Base-by-base conservation (phyloP, 2,113 vertebrate genomes). In the Pomatorhinus ruficollis region DNA sequence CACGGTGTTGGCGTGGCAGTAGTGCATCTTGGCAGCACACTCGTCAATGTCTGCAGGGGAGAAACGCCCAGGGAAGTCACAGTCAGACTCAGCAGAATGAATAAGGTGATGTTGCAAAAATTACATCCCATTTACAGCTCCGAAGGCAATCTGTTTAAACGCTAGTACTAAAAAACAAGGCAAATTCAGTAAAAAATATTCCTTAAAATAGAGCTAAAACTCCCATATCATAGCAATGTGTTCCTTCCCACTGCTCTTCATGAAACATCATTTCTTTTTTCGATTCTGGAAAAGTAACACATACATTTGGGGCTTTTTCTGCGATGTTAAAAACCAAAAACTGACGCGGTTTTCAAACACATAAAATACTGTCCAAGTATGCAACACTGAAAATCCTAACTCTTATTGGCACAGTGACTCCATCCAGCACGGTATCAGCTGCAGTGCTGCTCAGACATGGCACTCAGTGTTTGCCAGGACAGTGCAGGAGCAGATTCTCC, bases 11-110 rank as follows among this genome's bases (percentile, higher is more conserved):
- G 99, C 98, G 57, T 99, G 99, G 90, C 99, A 99, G 44, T 99
- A 99, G 97, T 99, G 99, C 98, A 99, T 99, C 98, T 99, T 99
- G 59, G 98, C 99, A 7, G 98, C 98, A 30, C 99, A 99, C 95
- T 99, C 99, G 39, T 99, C 99, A 12, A 99, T 99, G 98, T 99
- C 99, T 99, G 97, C 52, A 68, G 72, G 52, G 35, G 50, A 52
- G 78, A 85, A 97, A 31, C 95, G 93, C 23, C 52, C 63, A 76
- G 79, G 60, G n/a, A 56, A 87, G 50, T 30, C 24, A 82, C 21
- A 68, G 42, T 92, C 52, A 90, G 39, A 10, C 17, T 24, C 35
- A 28, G 59, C 1, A 39, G 49, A n/a, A 85, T 19, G 2, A 33
- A 1, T 23, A 80, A 42, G 40, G 2, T 16, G 22, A 47, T 50